Evolutionary conservation across 2,888 invertebrate species (phyloP), one percentile per base, ranked within the genome.

Genomic region (Elmis aenea): DNA sequence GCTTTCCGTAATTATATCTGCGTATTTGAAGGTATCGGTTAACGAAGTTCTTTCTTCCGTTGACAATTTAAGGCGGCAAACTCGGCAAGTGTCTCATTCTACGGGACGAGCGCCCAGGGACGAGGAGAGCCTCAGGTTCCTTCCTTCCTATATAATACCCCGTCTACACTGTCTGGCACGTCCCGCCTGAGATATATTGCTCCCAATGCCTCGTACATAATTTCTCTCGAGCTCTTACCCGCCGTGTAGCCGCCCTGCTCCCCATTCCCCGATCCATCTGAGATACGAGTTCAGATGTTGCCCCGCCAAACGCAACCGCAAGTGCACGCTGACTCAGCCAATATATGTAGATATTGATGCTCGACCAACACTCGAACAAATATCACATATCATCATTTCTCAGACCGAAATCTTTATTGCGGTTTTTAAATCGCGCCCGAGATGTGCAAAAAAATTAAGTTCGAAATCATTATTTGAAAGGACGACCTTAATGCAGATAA

Each of bases 201-300:
- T 68, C 69, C 69, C 69, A 62, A 60, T 64, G 68, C 67, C 64
- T 67, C 67, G 67, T 69, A 67, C 68, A 68, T 69, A 68, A 68
- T 69, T 69, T 67, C 66, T 62, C 58, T 51, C 51, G 58, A 59
- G 54, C 57, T 57, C 52, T 44, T 50, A 46, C 51, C 50, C 47
- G 38, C 48, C 43, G 35, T 45, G 50, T 45, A 50, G 56, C 33
- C 42, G 51, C 50, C 47, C 46, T 47, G 37, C 40, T 45, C 38
- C 48, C 38, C 43, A 34, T 40, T 27, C 46, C 42, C 45, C 41
- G 31, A 33, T 37, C 41, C 38, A 46, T 47, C 49, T 50, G 46
- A 50, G 46, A 49, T 48, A 46, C 51, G 45, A 41, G 34, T 51
- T 51, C 48, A 46, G 50, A 50, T 49, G 49, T 50, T 50, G 45